Base-by-base conservation (phyloP, 2,888 invertebrate genomes). In the Uloborus plumipes region DNA sequence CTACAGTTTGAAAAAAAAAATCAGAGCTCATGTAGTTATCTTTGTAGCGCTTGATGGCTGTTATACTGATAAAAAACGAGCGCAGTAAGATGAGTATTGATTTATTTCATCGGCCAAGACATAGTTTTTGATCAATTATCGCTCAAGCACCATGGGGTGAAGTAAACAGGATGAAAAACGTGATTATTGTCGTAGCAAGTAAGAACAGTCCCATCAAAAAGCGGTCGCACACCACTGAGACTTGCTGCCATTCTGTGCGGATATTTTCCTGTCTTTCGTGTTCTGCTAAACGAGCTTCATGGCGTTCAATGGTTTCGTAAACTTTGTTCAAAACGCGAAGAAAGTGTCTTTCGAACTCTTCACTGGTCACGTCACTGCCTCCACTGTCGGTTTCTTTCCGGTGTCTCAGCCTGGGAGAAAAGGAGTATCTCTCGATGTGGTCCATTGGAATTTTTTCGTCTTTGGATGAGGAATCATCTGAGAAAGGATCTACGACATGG, bases 141-240 rank as follows among this genome's bases (percentile, higher is more conserved):
- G 58, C 51, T 85, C 79, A 87, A 61, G 92, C 92, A 6, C 92
- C 92, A 62, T 91, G 92, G 86, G 90, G 94, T 86, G 91, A 93
- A 87, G 89, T 93, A 90, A 90, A 93, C 69, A 95, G 90, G 86
- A 95, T 94, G 85, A 94, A 93, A 0, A 93, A 93, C 0, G 94
- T 94, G 16, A 94, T 92, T 85, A 94, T 92, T 69, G 93, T 91
- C 11, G 94, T 95, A 76, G 93, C 93, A 84, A 94, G 90, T 82
- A 94, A 92, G 89, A 95, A 95, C 47, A 94, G 91, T 76, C 93
- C 93, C 18, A 95, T 91, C 0, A 95, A 91, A 4, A 94, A 92
- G 59, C 94, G 91, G 88, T 96, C 96, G 82, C 95, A 92, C 18
- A 96, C 95, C 72, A 95, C 92, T 0, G 96, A 95, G 83, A 94